These are phyloP conservation scores for Ophion obscuratus DNA, from an alignment of 2,888 invertebrate species.

Conservation along the genomic window DNA sequence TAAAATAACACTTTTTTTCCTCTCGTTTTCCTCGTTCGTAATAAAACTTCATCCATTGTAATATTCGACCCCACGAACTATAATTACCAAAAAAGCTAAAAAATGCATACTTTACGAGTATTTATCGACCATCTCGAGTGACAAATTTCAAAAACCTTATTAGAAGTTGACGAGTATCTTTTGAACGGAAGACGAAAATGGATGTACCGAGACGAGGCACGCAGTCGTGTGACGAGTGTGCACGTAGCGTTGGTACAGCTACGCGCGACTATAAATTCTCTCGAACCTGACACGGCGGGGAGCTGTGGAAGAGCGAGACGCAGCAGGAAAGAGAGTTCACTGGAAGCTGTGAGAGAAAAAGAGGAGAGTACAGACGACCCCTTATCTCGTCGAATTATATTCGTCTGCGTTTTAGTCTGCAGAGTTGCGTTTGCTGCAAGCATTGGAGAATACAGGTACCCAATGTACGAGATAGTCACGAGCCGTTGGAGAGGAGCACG, in stretches of 20 bases:
- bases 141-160: no score
- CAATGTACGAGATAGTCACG: constrained; percentile 39
- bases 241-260: background rate
- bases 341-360: background rate
- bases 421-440: constrained; percentile 42
- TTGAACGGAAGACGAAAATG: no score
- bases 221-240: no score
- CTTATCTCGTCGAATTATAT: constrained; percentile 68
- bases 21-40: no score
- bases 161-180: no score
- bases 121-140: no score
- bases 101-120: no score
- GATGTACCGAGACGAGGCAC: no score
- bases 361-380: constrained; percentile 5
- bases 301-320: background rate
- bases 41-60: no score
- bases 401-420: constrained; percentile 59
- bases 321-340: background rate
- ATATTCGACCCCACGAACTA: no score
- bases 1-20: no score
- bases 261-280: background rate
- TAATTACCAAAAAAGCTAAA: no score
- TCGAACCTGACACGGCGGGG: background rate
- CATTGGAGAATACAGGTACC: constrained; percentile 32
- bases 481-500: constrained; percentile 39